Conservation (phyloP, 1,140 invertebrate genomes). For the Cydia strobilella region DNA sequence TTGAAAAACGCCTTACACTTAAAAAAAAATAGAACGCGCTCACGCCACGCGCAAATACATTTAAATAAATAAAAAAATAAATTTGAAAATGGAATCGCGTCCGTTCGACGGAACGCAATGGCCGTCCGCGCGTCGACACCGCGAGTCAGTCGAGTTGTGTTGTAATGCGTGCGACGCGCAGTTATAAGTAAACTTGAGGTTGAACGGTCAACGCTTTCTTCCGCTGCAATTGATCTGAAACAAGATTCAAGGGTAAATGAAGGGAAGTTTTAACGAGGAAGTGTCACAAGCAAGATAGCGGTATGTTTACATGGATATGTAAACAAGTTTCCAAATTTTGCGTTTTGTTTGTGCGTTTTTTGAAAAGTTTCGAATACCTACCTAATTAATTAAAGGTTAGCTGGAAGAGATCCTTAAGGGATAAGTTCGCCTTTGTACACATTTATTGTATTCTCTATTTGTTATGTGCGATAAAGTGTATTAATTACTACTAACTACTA, state of each 20-base stretch:
- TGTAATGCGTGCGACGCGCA: constrained; percentile 19
- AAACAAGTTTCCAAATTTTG: background rate
- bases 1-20: constrained; percentile 38
- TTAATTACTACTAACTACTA: no score
- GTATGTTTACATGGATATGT: background rate
- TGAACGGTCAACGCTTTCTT: constrained; percentile 25
- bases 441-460: no score
- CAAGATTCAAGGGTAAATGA: constrained; percentile 30
- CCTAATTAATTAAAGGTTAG: no score
- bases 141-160: constrained; percentile 13
- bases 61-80: background rate
- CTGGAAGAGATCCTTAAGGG: no score
- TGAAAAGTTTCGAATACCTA: no score
- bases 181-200: constrained; percentile 16
- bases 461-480: no score
- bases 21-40: background rate
- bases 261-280: constrained; percentile 28
- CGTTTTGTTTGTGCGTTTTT: background rate
- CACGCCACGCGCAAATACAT: background rate
- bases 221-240: constrained; percentile 26
- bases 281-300: background rate
- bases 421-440: no score
- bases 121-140: constrained; percentile 11
- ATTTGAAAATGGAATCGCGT: constrained; percentile 13
- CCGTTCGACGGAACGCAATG: background rate